Evolutionary conservation across 2,888 invertebrate genomes (phyloP).

Genomic region (Drosophila fungiperda): DNA sequence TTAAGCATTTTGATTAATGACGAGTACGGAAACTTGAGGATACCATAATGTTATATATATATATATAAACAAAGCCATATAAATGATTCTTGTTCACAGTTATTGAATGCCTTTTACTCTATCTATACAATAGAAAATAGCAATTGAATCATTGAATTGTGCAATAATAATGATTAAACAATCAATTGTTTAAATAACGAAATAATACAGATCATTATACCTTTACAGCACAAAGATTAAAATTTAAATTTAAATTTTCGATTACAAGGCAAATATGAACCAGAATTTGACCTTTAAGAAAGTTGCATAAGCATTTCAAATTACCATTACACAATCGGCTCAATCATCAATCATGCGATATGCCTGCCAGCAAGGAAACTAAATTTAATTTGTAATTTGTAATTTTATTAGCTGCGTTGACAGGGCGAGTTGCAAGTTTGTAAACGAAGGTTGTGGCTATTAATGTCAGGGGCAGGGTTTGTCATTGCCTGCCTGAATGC

Average conservation of each 20-base stretch:
- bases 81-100: constrained; percentile 1
- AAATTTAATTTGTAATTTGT: constrained; percentile 72
- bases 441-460: constrained; percentile 32
- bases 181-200: background rate
- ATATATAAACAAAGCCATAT: background rate
- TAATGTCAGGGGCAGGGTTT: constrained; percentile 39
- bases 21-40: constrained; percentile 5
- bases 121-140: too few species aligned
- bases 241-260: background rate
- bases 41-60: constrained; percentile 1
- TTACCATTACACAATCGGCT: constrained; percentile 34
- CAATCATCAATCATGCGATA: constrained; percentile 71
- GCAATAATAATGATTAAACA: background rate
- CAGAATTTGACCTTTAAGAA: background rate
- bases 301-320: constrained; percentile 31
- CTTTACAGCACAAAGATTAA: background rate
- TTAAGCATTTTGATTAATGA: constrained; percentile 71
- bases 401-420: constrained; percentile 65
- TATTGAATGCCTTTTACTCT: background rate
- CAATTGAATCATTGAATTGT: background rate
- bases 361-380: constrained; percentile 43
- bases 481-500: constrained; percentile 1
- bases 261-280: background rate
- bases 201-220: background rate
- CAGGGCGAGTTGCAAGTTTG: constrained; percentile 48